These are phyloP conservation scores for Macrosoma leucophasiata DNA, from an alignment of 2,888 invertebrate genomes.

Conservation along the genomic window DNA sequence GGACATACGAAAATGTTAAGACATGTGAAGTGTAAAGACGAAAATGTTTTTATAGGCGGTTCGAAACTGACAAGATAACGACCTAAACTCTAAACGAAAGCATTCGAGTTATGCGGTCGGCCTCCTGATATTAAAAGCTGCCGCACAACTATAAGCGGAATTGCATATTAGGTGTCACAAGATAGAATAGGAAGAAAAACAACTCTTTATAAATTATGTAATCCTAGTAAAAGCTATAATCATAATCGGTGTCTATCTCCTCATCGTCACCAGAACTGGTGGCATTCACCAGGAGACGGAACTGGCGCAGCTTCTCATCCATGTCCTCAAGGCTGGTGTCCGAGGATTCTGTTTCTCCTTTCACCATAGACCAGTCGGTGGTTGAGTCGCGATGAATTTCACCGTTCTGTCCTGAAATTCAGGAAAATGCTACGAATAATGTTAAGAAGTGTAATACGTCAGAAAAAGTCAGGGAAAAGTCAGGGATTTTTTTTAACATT, in stretches of 20 bases:
- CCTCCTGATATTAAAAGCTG: conserved; percentile 24
- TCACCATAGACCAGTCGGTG: conserved; percentile 47
- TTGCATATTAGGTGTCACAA: no score
- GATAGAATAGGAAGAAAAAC: conserved; percentile 13
- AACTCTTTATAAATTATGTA: conserved; percentile 28
- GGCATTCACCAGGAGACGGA: conserved; percentile 48
- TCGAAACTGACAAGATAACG: no score
- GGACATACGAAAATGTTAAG: no score
- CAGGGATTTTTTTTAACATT: no score
- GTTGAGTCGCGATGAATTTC: conserved; percentile 46
- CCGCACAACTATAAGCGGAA: no score
- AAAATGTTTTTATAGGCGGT: conserved; percentile 18
- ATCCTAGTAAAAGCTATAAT: conserved; percentile 56
- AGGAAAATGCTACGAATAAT: no score
- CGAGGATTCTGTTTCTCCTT: conserved; percentile 39
- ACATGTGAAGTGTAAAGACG: no score
- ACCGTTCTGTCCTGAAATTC: conserved; percentile 46
- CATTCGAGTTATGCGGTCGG: no score
- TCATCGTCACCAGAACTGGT: conserved; percentile 36
- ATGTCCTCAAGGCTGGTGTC: conserved; percentile 43
- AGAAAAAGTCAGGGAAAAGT: no score
- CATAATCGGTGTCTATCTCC: conserved; percentile 49
- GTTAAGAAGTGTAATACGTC: no score
- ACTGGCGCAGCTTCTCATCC: conserved; percentile 51
- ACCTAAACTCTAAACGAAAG: no score